phyloP scores from a whole-genome alignment of 2,113 vertebrate species.

The Serinus canaria region DNA sequence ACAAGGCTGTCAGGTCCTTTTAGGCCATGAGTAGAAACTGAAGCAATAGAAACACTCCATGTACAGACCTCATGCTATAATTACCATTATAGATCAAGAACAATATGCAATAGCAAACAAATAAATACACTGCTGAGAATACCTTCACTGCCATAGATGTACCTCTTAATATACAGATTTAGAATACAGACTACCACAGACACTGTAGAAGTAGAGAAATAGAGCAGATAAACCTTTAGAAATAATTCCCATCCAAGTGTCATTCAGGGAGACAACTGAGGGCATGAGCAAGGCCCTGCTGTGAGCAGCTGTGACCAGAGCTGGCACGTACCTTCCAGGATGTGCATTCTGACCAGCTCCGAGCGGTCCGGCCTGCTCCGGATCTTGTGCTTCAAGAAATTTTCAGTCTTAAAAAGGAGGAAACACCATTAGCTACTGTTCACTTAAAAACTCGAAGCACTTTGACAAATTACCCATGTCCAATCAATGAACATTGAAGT shows the following conservation, averaged over 20 bases:
- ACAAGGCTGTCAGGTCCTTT: neutral
- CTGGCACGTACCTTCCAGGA: slow-evolving; percentile 86
- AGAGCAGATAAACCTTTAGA: neutral
- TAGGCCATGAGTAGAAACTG: neutral
- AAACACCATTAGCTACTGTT: neutral
- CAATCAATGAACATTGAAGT: neutral
- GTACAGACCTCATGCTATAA: neutral
- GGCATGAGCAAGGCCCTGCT: neutral
- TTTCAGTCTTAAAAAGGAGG: slow-evolving; percentile 85
- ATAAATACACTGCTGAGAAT: neutral
- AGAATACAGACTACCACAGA: neutral
- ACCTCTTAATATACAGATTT: neutral
- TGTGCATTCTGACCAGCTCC: slow-evolving; percentile 98
- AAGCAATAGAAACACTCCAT: neutral
- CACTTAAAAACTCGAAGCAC: neutral
- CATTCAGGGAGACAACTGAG: neutral
- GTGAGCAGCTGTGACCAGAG: neutral
- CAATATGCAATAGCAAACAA: neutral
- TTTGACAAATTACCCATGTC: neutral
- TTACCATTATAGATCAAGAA: neutral
- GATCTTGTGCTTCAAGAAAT: slow-evolving; percentile 98
- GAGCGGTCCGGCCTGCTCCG: slow-evolving; percentile 93
- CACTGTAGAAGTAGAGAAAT: neutral
- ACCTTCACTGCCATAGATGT: neutral
- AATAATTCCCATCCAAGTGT: neutral